A percentile compares a stretch with the other conserved stretches of the same genome.
Conservation (phyloP, 2,888 invertebrate species). For the Stenichneumon culpator region DNA sequence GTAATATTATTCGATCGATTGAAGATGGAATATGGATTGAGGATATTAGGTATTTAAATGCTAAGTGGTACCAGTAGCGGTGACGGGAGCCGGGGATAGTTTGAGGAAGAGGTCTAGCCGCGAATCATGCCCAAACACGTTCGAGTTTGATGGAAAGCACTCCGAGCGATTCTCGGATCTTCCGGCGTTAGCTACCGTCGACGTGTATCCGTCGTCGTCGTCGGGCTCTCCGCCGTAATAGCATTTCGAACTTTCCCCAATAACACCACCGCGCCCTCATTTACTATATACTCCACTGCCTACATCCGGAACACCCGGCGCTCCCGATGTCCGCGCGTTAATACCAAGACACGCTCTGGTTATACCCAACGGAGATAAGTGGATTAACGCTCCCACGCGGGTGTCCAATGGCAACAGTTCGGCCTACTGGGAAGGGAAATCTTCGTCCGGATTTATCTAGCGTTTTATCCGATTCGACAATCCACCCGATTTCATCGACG, state of each 20-base stretch:
- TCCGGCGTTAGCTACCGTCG: slow-evolving; percentile 28
- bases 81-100: slow-evolving; percentile 20
- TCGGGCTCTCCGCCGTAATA: slow-evolving; percentile 69
- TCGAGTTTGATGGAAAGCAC: slow-evolving; percentile 59
- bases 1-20: slow-evolving; percentile 18
- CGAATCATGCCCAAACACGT: slow-evolving; percentile 64
- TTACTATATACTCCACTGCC: slow-evolving; percentile 26
- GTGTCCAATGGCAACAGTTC: slow-evolving; percentile 12
- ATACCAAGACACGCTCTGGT: slow-evolving; percentile 49
- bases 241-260: slow-evolving; percentile 75
- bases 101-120: slow-evolving; percentile 50
- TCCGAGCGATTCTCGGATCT: slow-evolving; percentile 55
- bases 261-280: slow-evolving; percentile 71
- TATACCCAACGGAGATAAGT: slow-evolving; percentile 72
- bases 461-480: background rate
- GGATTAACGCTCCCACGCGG: slow-evolving; percentile 73
- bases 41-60: slow-evolving; percentile 14
- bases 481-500: background rate
- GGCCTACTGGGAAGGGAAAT: background rate
- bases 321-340: slow-evolving; percentile 43
- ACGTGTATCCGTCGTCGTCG: slow-evolving; percentile 33
- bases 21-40: slow-evolving; percentile 4
- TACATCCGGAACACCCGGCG: slow-evolving; percentile 36
- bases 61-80: background rate
- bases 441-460: slow-evolving; percentile 6